Evolutionary conservation across 2,113 vertebrate species (phyloP), one percentile per base, ranked within the genome.

Genomic region (Hemiprocne comata): DNA sequence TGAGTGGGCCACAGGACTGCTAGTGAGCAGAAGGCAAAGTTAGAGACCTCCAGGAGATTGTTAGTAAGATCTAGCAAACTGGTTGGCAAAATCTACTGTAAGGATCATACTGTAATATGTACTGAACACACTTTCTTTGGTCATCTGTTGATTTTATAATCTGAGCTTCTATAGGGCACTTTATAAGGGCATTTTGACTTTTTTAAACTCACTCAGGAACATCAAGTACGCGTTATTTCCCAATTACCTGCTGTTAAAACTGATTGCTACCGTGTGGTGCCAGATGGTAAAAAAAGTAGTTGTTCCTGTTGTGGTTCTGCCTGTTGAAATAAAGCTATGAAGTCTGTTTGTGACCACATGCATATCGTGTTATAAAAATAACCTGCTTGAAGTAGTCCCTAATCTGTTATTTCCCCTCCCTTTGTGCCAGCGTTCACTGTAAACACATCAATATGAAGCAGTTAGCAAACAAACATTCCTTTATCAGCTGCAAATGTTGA

Each of bases 401-500:
- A 89, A 95, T 97, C 91, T 89, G 46, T 95, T 93, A 95, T 95
- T 96, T 85, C 18, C 26, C 51, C 72, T 88, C 78, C n/a, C 78
- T 92, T 78, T 42, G 10, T 85, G 87, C 70, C 6, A 17, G 38
- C 91, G 60, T 94, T 95, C 87, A 77, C 57, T 76, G 87, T 95
- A 97, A 98, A 96, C 92, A 90, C 91, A 98, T 96, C 88, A 95
- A 90, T 97, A 89, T 36, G 92, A 95, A 95, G 73, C 54, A 93
- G 93, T 89, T 83, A 86, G 71, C 46, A 97, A 96, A 94, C 51
- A 92, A 97, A 91, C 60, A 76, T 64, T 85, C 51, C 78, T 94
- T 95, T 96, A 80, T 94, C 92, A 80, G 72, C 83, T 48, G 81
- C 38, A 12, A 57, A 4, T 31, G 87, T 85, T 1, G 1, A 69